A percentile compares a stretch with the other conserved stretches of the same genome.
phyloP scores from a whole-genome alignment of 1,140 invertebrate species.

The Brachionus plicatilis region DNA sequence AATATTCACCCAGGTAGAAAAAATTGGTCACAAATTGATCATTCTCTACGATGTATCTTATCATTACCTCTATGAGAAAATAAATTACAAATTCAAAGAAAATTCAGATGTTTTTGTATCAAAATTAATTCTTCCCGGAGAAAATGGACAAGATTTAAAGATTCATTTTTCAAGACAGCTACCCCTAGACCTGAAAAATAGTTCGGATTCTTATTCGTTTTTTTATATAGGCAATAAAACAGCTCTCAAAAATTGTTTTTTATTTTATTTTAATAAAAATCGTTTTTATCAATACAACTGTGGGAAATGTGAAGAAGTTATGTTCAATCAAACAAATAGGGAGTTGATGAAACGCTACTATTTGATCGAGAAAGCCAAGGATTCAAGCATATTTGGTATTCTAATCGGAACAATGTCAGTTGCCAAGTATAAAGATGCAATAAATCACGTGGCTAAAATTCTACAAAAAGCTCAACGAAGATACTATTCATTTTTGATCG shows the following conservation, averaged over 20 bases:
- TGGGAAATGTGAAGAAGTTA: background rate
- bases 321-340: slow-evolving; percentile 44
- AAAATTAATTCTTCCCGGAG: background rate
- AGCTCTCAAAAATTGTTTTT: background rate
- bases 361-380: slow-evolving; percentile 78
- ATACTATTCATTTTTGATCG: slow-evolving; percentile 81
- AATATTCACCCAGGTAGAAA: slow-evolving; percentile 39
- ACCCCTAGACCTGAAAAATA: background rate
- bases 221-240: slow-evolving; percentile 25
- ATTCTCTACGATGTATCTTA: slow-evolving; percentile 25
- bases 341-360: slow-evolving; percentile 70
- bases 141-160: background rate
- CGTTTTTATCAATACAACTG: slow-evolving; percentile 41
- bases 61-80: background rate
- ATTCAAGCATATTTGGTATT: slow-evolving; percentile 77
- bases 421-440: slow-evolving; percentile 69
- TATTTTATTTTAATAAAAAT: slow-evolving; percentile 38
- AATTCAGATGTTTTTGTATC: background rate
- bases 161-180: background rate
- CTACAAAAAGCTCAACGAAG: slow-evolving; percentile 72
- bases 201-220: slow-evolving; percentile 1
- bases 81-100: background rate
- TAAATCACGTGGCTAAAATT: slow-evolving; percentile 68
- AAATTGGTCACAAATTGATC: background rate
- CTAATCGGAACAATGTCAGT: slow-evolving; percentile 79